Conservation (phyloP, 2,888 invertebrate species). For the Galeruca laticollis region DNA sequence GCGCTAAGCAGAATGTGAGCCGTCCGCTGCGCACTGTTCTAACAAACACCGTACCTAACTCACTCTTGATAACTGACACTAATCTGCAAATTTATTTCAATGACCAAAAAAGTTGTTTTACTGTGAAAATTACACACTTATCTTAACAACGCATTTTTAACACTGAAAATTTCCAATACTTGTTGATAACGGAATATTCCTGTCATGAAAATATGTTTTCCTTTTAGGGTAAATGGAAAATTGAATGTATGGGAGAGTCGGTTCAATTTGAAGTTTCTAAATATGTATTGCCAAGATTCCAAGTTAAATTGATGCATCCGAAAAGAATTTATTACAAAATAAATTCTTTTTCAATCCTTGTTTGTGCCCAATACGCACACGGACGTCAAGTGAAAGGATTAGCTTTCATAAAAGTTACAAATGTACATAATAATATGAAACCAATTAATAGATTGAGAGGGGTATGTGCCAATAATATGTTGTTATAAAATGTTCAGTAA, state of each 20-base stretch:
- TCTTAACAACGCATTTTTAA: no score
- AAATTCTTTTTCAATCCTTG: conserved; percentile 66
- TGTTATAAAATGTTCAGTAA: no score
- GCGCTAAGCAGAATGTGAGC: no score
- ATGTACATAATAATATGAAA: conserved; percentile 51
- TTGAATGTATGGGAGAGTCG: conserved; percentile 65
- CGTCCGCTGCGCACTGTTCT: no score
- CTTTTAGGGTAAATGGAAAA: conserved; percentile 69
- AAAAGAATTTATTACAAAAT: conserved; percentile 68
- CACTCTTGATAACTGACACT: background rate
- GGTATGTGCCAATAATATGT: conserved; percentile 46
- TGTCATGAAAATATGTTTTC: conserved; percentile 10
- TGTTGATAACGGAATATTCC: background rate
- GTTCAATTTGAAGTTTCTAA: conserved; percentile 69
- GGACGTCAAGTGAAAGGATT: conserved; percentile 73
- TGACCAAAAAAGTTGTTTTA: no score
- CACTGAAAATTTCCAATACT: no score
- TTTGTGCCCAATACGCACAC: conserved; percentile 74
- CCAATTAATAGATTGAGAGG: conserved; percentile 55
- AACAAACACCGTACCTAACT: no score
- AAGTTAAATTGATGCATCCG: conserved; percentile 70
- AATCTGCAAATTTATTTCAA: background rate
- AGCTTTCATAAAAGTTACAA: conserved; percentile 64
- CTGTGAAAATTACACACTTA: no score
- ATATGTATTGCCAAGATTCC: conserved; percentile 73